phyloP scores from a whole-genome alignment of 2,888 invertebrate genomes.

The Rutpela maculata region DNA sequence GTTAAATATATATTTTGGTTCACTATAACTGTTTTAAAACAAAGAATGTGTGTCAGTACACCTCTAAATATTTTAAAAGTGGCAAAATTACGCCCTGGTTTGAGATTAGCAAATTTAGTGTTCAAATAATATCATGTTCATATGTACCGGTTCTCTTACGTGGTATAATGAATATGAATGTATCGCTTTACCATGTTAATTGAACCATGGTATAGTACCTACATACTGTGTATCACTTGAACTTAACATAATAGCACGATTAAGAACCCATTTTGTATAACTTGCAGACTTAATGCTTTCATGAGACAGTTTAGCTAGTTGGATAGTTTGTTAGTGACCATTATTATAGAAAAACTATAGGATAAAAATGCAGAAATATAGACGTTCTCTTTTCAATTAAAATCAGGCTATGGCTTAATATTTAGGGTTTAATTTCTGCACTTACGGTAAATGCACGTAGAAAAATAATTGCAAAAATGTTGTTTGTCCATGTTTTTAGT shows the following conservation, averaged over 20 bases:
- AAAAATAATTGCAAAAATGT: too few species aligned
- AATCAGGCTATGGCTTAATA: background rate
- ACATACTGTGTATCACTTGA: background rate
- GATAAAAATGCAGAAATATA: background rate
- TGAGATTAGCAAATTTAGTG: background rate
- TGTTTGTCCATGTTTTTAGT: too few species aligned
- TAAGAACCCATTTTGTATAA: background rate
- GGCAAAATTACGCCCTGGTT: background rate
- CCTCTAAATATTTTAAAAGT: background rate
- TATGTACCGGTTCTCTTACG: background rate
- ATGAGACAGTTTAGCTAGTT: background rate
- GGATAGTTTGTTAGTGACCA: background rate
- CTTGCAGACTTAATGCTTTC: background rate
- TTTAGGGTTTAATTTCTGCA: too few species aligned
- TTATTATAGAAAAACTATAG: background rate
- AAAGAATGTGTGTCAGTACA: constrained; percentile 9
- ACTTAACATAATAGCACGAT: constrained; percentile 11
- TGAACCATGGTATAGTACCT: background rate
- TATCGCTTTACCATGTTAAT: constrained; percentile 5
- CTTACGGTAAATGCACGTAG: too few species aligned
- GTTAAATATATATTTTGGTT: background rate
- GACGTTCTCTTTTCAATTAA: background rate
- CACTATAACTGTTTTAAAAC: background rate
- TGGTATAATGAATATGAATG: constrained; percentile 14
- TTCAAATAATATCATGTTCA: constrained; percentile 25